These are phyloP conservation scores for Agriotes lineatus DNA, from an alignment of 2,888 invertebrate species.

Conservation along the genomic window DNA sequence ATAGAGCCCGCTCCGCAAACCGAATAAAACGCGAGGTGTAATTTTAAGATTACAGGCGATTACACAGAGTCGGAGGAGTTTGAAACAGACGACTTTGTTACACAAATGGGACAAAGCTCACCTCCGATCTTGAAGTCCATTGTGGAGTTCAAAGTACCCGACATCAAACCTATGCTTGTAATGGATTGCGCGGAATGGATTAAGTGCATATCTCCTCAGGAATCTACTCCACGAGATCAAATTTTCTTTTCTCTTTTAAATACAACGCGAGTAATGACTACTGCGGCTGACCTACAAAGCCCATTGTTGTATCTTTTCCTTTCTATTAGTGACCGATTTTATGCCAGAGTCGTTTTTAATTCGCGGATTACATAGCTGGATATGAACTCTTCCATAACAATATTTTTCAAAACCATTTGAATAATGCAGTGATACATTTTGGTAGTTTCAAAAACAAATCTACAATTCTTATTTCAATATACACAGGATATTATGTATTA, in stretches of 20 bases:
- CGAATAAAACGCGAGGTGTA: slow-evolving; percentile 37
- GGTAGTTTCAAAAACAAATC: too few species aligned
- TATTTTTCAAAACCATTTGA: too few species aligned
- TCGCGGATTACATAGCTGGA: too few species aligned
- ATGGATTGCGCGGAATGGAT: slow-evolving; percentile 50
- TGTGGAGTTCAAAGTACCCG: slow-evolving; percentile 47
- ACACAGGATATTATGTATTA: too few species aligned
- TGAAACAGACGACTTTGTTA: slow-evolving; percentile 41
- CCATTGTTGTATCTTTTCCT: neutral
- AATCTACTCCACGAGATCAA: slow-evolving; percentile 35
- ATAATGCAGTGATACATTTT: too few species aligned
- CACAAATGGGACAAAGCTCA: slow-evolving; percentile 49
- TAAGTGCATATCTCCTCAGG: slow-evolving; percentile 43
- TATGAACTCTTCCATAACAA: too few species aligned
- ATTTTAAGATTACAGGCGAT: slow-evolving; percentile 43
- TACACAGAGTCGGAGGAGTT: slow-evolving; percentile 31
- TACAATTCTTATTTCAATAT: too few species aligned
- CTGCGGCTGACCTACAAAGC: neutral
- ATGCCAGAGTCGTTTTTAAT: too few species aligned
- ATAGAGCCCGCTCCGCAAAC: slow-evolving; percentile 32
- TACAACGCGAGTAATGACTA: slow-evolving; percentile 9
- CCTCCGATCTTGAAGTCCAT: slow-evolving; percentile 48
- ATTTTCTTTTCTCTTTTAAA: slow-evolving; percentile 32
- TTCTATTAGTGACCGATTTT: too few species aligned
- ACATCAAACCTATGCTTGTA: slow-evolving; percentile 46